These are phyloP conservation scores for Gnathonemus echidnorhynchus DNA, from an alignment of 2,113 vertebrate species.

Conservation along the genomic window DNA sequence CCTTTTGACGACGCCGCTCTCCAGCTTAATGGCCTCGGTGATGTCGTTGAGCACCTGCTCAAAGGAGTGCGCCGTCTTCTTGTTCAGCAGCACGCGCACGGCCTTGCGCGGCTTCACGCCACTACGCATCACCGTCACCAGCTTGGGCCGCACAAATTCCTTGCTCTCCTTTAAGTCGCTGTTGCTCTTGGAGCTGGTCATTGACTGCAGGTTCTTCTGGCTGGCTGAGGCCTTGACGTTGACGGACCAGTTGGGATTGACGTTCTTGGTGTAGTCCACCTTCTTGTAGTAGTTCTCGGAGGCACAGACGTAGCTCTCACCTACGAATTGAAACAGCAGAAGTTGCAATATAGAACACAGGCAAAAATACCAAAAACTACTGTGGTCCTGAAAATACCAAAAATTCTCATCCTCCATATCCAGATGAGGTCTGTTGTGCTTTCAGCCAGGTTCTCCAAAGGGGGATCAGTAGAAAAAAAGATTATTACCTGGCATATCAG, in stretches of 20 bases:
- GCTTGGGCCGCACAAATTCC: constrained; percentile 75
- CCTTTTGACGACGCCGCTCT: constrained; percentile 75
- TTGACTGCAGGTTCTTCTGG: constrained; percentile 68
- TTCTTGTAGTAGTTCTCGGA: constrained; percentile 81
- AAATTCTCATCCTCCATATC: background rate
- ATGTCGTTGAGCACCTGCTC: constrained; percentile 79
- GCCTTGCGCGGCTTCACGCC: constrained; percentile 77
- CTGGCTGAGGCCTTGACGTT: constrained; percentile 73
- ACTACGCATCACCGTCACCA: constrained; percentile 76
- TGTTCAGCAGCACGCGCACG: constrained; percentile 73
- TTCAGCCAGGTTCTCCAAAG: background rate
- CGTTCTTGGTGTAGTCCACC: constrained; percentile 77
- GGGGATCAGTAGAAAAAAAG: background rate
- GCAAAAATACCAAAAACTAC: background rate
- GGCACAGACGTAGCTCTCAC: constrained; percentile 76
- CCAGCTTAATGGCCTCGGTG: constrained; percentile 76
- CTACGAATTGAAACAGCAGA: constrained; percentile 46
- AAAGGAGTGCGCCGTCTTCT: constrained; percentile 76
- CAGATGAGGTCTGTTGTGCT: background rate
- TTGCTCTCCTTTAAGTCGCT: constrained; percentile 70
- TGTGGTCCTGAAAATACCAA: background rate
- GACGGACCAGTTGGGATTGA: constrained; percentile 79
- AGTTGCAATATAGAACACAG: constrained; percentile 12
- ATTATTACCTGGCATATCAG: background rate
- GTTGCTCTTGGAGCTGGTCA: constrained; percentile 66